Conservation (phyloP, 2,797 vertebrate genomes). For the Cottoperca gobio region DNA sequence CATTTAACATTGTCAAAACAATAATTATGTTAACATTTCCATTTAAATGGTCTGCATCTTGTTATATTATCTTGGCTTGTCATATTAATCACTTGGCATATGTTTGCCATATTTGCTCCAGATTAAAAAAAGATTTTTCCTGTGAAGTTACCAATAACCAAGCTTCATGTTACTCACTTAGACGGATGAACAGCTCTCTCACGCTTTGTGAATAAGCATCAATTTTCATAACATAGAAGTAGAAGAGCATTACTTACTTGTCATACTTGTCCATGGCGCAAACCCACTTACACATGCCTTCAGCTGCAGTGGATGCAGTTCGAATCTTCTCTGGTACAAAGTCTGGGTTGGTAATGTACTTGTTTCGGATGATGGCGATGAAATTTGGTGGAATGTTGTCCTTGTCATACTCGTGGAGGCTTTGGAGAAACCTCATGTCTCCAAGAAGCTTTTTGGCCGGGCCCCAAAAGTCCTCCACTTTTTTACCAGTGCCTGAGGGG, state of each 20-base stretch:
- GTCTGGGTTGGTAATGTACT: constrained; percentile 92
- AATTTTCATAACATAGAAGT: constrained; percentile 20
- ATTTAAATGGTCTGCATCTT: constrained; percentile 14
- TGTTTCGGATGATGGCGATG: constrained; percentile 89
- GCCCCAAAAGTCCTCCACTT: constrained; percentile 93
- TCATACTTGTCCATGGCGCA: constrained; percentile 93
- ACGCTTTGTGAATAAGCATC: constrained; percentile 11
- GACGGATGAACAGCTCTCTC: constrained; percentile 29
- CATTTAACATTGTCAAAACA: constrained; percentile 22
- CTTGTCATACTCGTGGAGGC: constrained; percentile 93
- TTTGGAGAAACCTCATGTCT: constrained; percentile 93
- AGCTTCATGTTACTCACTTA: constrained; percentile 26
- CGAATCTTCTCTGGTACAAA: constrained; percentile 94
- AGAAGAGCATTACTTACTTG: constrained; percentile 79
- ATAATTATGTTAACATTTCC: constrained; percentile 33
- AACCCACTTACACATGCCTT: constrained; percentile 94
- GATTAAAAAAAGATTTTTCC: constrained; percentile 15
- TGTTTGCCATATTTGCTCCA: constrained; percentile 1
- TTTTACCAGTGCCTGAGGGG: constrained; percentile 89
- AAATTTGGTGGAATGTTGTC: constrained; percentile 89
- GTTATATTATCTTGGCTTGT: constrained; percentile 12
- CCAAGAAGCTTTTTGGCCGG: constrained; percentile 93
- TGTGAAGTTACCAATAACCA: constrained; percentile 8
- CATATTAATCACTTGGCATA: constrained; percentile 34
- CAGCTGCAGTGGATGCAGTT: constrained; percentile 92